Evolutionary conservation across 1,140 invertebrate genomes (phyloP).

Genomic region (Teleogryllus occipitalis): DNA sequence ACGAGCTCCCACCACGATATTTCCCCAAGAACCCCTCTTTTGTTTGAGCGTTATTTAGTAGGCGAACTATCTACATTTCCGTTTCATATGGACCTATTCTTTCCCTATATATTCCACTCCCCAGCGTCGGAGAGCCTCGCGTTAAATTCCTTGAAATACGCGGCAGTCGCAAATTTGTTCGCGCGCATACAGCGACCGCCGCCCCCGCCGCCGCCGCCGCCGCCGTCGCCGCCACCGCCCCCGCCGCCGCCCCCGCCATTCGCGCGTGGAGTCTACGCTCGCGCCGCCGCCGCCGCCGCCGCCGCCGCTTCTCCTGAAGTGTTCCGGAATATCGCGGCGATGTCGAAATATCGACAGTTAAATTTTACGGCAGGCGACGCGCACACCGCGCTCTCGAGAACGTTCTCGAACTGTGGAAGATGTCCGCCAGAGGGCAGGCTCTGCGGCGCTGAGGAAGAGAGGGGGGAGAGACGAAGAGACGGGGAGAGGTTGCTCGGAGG

Average conservation of each 20-base stretch:
- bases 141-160: slow-evolving; percentile 5
- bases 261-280: not conserved
- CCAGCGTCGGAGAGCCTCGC: not conserved
- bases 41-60: slow-evolving; percentile 1
- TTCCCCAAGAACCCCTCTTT: not conserved
- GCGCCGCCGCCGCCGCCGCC: no score
- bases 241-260: no score
- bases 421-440: not conserved
- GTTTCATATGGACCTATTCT: slow-evolving; percentile 4
- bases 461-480: not conserved
- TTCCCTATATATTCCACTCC: not conserved
- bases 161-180: not conserved
- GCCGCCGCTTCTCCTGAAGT: not conserved
- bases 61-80: slow-evolving; percentile 3
- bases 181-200: not conserved
- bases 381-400: no score
- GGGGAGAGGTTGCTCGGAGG: not conserved
- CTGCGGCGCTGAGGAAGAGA: not conserved
- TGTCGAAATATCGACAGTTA: not conserved
- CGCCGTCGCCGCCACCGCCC: no score
- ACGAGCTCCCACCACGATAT: not conserved
- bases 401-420: not conserved
- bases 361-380: not conserved
- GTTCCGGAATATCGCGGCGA: not conserved
- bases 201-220: no score